A percentile compares a stretch with the other conserved stretches of the same genome.
phyloP scores from a whole-genome alignment of 1,140 invertebrate species.

The Semibalanus balanoides region DNA sequence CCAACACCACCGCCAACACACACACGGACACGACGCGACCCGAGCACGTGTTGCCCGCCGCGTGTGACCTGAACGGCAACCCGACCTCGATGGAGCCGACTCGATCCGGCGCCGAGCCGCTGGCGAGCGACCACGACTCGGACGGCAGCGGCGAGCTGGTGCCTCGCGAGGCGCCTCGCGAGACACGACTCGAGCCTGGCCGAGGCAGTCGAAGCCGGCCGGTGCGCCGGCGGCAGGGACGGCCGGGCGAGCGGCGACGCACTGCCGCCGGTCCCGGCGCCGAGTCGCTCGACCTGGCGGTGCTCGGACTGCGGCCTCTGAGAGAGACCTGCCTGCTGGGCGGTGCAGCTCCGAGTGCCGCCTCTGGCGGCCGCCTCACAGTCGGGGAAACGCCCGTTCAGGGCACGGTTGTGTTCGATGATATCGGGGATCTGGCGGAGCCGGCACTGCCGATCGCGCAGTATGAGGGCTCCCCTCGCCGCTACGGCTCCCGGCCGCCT shows the following conservation, averaged over 20 bases:
- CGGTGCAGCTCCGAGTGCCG: no score
- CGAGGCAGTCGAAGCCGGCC: no score
- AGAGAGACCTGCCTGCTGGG: background rate
- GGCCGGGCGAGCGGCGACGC: no score
- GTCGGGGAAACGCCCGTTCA: background rate
- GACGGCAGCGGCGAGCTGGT: background rate
- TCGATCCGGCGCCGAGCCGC: background rate
- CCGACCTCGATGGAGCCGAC: background rate
- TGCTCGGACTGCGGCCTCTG: background rate
- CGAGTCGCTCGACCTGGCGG: background rate
- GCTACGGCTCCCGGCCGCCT: constrained; percentile 24
- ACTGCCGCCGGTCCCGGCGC: no score
- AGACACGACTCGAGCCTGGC: background rate
- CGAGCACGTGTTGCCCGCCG: no score
- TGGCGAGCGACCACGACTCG: background rate
- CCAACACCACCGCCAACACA: background rate
- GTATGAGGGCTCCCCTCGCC: constrained; percentile 26
- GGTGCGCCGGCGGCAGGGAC: no score
- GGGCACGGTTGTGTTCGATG: background rate
- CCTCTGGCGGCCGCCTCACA: background rate
- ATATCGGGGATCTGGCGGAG: background rate
- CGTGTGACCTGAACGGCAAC: background rate
- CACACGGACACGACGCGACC: no score
- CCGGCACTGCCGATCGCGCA: constrained; percentile 24
- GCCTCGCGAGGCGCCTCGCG: no score